phyloP scores from a whole-genome alignment of 2,888 invertebrate species.

The Polyommatus iphigenia region DNA sequence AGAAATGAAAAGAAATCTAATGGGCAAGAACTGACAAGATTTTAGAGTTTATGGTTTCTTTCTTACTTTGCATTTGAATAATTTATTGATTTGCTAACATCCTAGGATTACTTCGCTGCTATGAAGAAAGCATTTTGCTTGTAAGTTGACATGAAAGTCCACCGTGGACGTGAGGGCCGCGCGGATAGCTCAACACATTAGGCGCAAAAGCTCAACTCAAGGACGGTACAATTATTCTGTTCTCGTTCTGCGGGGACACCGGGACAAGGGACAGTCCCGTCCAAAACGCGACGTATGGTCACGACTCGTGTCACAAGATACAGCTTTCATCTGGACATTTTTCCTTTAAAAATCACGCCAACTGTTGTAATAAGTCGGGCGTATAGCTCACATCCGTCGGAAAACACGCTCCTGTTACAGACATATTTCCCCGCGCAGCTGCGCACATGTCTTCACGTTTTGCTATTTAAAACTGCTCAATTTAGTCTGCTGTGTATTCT shows the following conservation, averaged over 20 bases:
- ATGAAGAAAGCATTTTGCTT: neutral
- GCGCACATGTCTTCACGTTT: conserved; percentile 1
- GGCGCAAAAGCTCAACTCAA: neutral
- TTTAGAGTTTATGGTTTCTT: neutral
- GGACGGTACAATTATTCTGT: neutral
- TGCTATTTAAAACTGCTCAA: conserved; percentile 32
- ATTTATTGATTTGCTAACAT: neutral
- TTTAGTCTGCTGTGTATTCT: conserved; percentile 8
- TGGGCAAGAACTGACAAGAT: neutral
- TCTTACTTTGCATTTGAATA: neutral
- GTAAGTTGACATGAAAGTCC: neutral
- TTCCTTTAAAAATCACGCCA: conserved; percentile 76
- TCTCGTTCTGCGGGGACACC: neutral
- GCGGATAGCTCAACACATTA: too few species aligned
- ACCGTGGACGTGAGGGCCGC: neutral
- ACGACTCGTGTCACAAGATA: conserved; percentile 68
- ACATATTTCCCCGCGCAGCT: conserved; percentile 9
- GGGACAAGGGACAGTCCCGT: neutral
- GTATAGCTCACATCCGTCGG: conserved; percentile 64
- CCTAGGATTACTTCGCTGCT: neutral
- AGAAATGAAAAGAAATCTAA: too few species aligned
- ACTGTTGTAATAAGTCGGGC: conserved; percentile 62
- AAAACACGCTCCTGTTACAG: conserved; percentile 48
- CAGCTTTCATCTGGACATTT: conserved; percentile 77
- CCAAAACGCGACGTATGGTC: neutral